Base-by-base conservation (phyloP, 2,888 invertebrate species). In the Bembecia ichneumoniformis region DNA sequence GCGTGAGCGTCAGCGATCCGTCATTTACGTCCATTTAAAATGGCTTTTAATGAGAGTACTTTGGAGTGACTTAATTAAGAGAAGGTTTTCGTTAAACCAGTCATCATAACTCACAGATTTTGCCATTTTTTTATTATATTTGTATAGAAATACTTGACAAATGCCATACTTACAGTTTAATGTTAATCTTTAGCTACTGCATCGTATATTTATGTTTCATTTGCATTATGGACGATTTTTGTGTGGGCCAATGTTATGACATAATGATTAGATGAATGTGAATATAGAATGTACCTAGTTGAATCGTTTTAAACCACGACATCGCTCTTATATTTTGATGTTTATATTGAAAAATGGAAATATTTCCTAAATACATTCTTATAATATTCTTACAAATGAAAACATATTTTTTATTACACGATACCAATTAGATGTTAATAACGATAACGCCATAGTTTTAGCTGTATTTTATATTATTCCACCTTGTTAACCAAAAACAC, bases 401-500 rank as follows among this genome's bases (percentile, higher is more conserved):
- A 13, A 11, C 40, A 40, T 40, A 40, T 40, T 40, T 40, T 40
- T 40, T 14, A 40, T 14, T 40, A 40, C 40, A 40, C 7, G 4
- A 40, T 14, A 40, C 40, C 14, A 14, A 40, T 40, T 40, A 40
- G 40, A 40, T 40, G 11, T 40, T 13, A 40, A 40, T 40, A 40
- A n/a, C 3, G 13, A 40, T 40, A 40, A 40, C 14, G 40, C 40
- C 40, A 40, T 40, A 40, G 40, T 40, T 7, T 13, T 40, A 40
- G 40, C 40, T 40, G 14, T 40, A 40, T 40, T 40, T 40, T 40
- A 3, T 40, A 40, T 40, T 40, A 40, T 40, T 14, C 44, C 44
- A 44, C 17, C 17, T 72, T 64, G 58, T 53, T 49, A 58, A 68
- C 69, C 73, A 71, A 71, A 72, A 64, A 69, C 36, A 52, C 59